Evolutionary conservation across 2,797 vertebrate species (phyloP).

Genomic region (Gymnothorax javanicus): DNA sequence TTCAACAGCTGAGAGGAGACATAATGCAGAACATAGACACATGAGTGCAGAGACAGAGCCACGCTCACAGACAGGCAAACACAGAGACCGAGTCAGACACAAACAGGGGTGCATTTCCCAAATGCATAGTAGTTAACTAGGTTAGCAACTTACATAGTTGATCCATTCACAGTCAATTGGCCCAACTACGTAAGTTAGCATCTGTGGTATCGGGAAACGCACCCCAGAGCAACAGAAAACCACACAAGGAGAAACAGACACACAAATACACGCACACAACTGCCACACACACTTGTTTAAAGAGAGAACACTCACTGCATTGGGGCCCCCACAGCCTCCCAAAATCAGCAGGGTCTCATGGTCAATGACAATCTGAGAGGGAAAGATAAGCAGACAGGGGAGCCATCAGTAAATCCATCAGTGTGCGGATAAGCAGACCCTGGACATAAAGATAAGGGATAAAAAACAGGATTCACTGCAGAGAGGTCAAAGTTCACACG

Average conservation of each 20-base stretch:
- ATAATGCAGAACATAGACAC: neutral
- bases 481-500: neutral
- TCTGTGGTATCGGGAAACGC: no score
- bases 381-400: constrained; percentile 25
- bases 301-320: constrained; percentile 83
- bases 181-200: no score
- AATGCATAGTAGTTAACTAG: no score
- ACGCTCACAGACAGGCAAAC: neutral
- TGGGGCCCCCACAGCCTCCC: constrained; percentile 95
- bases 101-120: neutral
- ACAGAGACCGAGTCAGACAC: neutral
- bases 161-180: no score
- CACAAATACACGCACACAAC: neutral
- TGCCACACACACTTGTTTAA: neutral
- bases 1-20: constrained; percentile 83
- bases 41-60: neutral
- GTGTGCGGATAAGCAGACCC: neutral
- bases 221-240: neutral
- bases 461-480: neutral
- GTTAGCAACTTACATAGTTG: no score
- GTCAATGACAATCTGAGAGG: constrained; percentile 88
- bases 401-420: neutral
- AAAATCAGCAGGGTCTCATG: constrained; percentile 90
- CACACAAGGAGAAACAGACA: neutral
- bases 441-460: neutral